These are phyloP conservation scores for Micromesistius poutassou DNA, from an alignment of 2,797 vertebrate species.

Conservation along the genomic window DNA sequence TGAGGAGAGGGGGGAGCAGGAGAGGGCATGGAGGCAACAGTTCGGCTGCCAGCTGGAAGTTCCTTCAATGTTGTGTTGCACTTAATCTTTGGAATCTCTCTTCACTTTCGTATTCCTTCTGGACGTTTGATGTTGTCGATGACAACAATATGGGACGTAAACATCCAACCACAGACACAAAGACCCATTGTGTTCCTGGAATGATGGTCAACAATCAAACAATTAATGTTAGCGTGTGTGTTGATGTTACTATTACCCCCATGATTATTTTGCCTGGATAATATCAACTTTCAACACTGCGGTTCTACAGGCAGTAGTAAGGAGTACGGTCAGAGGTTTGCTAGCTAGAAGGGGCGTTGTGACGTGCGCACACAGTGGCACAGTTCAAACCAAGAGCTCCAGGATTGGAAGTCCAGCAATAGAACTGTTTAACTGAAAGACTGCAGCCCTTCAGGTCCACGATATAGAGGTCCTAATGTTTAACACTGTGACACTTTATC, in stretches of 20 bases:
- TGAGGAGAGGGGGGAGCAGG: slow-evolving; percentile 10
- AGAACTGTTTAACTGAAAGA: neutral
- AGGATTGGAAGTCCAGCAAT: neutral
- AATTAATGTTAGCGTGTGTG: neutral
- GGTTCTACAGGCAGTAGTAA: neutral
- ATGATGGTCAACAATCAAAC: neutral
- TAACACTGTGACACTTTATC: neutral
- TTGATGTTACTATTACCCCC: neutral
- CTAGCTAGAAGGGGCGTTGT: neutral
- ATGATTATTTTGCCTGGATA: neutral
- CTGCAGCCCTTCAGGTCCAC: neutral
- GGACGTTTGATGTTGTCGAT: neutral
- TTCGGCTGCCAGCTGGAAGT: neutral
- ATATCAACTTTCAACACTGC: neutral
- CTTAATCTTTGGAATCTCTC: neutral
- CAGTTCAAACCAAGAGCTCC: neutral
- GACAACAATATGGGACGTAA: neutral
- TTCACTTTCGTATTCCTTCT: neutral
- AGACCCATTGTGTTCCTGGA: neutral
- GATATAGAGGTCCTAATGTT: neutral
- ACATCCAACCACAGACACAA: neutral
- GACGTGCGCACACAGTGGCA: neutral
- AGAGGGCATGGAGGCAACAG: neutral
- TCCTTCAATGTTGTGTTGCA: neutral
- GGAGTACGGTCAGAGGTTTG: neutral